Evolutionary conservation across 23 tunicate species (phyloP), one percentile per base, ranked within the genome.

Genomic region (Trididemnum clinides): DNA sequence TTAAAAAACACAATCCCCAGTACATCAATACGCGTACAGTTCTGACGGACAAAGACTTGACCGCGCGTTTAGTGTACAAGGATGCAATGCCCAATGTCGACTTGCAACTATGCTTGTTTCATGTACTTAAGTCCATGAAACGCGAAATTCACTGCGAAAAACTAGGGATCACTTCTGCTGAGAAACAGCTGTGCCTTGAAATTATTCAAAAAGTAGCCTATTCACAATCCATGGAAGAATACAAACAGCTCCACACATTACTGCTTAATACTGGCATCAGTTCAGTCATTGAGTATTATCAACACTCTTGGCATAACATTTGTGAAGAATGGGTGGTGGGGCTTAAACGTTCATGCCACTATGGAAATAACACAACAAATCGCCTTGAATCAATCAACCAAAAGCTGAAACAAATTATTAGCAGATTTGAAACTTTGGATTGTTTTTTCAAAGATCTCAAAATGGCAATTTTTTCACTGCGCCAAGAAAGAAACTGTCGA

Each of bases 251-350:
- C n/a, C n/a, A n/a, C n/a, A n/a, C n/a, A n/a, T n/a, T n/a, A n/a
- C n/a, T n/a, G n/a, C n/a, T n/a, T n/a, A n/a, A n/a, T n/a, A n/a
- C n/a, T n/a, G n/a, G n/a, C n/a, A n/a, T n/a, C n/a, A n/a, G n/a
- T n/a, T n/a, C n/a, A n/a, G n/a, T n/a, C n/a, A n/a, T n/a, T n/a
- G n/a, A n/a, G n/a, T n/a, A n/a, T n/a, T n/a, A n/a, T n/a, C n/a
- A n/a, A n/a, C n/a, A n/a, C n/a, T n/a, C n/a, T n/a, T n/a, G n/a
- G n/a, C n/a, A n/a, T n/a, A n/a, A n/a, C n/a, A n/a, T n/a, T n/a
- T n/a, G n/a, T n/a, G n/a, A n/a, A n/a, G n/a, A n/a, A 82, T 79
- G 84, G 32, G 10, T 31, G 3, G 33, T 50, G 51, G 54, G 54
- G 12, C 15, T 44, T 7, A n/a, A n/a, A n/a, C n/a, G n/a, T n/a